phyloP scores from a whole-genome alignment of 1,140 invertebrate genomes.

The Polyergus mexicanus region DNA sequence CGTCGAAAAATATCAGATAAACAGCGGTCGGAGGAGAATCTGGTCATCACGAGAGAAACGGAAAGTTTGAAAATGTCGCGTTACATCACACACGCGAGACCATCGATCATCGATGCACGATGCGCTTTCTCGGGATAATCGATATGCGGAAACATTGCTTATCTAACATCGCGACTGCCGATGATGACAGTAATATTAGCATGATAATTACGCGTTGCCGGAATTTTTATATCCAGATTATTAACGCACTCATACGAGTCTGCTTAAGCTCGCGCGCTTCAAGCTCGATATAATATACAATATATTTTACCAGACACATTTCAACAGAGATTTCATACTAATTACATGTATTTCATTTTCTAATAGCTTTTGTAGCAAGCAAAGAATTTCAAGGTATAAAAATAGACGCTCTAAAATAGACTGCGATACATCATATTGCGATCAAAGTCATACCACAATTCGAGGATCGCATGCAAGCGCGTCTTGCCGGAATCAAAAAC shows the following conservation, averaged over 20 bases:
- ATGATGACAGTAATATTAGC: constrained; percentile 21
- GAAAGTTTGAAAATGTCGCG: constrained; percentile 52
- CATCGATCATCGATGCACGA: constrained; percentile 19
- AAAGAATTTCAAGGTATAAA: background rate
- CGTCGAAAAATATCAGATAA: constrained; percentile 3
- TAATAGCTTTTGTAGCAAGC: background rate
- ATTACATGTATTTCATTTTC: background rate
- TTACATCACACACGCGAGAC: constrained; percentile 33
- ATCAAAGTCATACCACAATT: background rate
- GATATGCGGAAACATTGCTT: constrained; percentile 13
- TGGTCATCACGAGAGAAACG: background rate
- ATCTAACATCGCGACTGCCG: background rate
- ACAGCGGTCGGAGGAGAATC: constrained; percentile 12
- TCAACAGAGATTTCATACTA: background rate
- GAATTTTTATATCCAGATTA: constrained; percentile 14
- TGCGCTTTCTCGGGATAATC: constrained; percentile 32
- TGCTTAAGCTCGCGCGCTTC: background rate
- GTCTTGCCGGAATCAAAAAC: constrained; percentile 47
- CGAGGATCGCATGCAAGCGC: constrained; percentile 7
- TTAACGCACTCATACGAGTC: background rate
- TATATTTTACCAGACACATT: background rate
- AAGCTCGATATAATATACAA: constrained; percentile 27
- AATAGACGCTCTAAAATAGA: background rate
- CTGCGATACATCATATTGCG: background rate
- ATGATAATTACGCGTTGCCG: constrained; percentile 6